Conservation (phyloP, 1,140 invertebrate species). For the Cotesia chilonis region DNA sequence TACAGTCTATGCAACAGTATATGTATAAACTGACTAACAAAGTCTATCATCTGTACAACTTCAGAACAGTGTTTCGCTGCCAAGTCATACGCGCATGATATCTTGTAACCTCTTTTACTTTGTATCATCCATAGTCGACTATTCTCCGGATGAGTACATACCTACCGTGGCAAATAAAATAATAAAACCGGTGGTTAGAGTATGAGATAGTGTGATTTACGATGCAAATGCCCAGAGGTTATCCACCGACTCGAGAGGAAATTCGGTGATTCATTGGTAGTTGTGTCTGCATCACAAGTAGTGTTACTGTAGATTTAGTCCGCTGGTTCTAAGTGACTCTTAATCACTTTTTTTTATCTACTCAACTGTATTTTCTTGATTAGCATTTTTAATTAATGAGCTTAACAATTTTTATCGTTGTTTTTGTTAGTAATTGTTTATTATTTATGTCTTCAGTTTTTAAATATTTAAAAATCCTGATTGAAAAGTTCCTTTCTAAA, state of each 20-base stretch:
- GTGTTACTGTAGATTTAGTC: conserved; percentile 27
- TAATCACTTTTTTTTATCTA: conserved; percentile 12
- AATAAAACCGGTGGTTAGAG: conserved; percentile 49
- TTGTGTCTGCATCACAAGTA: conserved; percentile 30
- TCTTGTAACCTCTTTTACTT: neutral
- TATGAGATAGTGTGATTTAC: conserved; percentile 61
- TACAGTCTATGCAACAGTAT: no score
- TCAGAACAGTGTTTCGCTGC: no score
- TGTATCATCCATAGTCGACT: conserved; percentile 13
- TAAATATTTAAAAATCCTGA: no score
- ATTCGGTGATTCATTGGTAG: conserved; percentile 54
- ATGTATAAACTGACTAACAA: no score
- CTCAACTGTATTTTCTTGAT: neutral
- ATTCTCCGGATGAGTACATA: conserved; percentile 27
- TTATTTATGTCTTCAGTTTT: no score
- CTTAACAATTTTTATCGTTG: neutral
- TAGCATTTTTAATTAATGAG: neutral
- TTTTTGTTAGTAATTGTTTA: neutral
- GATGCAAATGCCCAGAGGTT: conserved; percentile 55
- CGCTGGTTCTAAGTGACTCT: conserved; percentile 24
- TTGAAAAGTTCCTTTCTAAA: no score
- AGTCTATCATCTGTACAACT: no score
- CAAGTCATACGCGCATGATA: neutral
- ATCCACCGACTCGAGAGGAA: conserved; percentile 46
- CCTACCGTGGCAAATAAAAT: conserved; percentile 51